These are phyloP conservation scores for Mus minutoides DNA, from an alignment of 2,797 vertebrate genomes.

Conservation along the genomic window DNA sequence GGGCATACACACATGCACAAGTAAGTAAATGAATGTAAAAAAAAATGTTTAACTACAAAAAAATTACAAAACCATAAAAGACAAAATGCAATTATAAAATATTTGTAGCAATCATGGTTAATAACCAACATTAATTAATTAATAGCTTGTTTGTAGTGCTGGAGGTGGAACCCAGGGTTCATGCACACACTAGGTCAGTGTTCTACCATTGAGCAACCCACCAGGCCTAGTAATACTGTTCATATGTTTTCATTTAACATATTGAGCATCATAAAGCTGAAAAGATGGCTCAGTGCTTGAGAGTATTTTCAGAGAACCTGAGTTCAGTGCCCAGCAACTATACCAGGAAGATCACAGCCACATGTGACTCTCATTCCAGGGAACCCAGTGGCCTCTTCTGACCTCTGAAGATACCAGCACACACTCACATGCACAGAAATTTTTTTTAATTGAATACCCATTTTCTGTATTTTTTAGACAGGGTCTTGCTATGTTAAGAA, in stretches of 20 bases:
- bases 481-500: not conserved
- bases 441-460: not conserved
- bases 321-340: not conserved
- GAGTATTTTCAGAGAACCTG: not conserved
- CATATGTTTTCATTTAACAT: not conserved
- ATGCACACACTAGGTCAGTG: not conserved
- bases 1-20: too few relatives aligned
- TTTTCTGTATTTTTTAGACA: not conserved
- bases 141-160: not conserved
- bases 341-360: not conserved
- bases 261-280: not conserved
- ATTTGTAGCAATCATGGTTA: not conserved
- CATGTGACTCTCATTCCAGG: not conserved
- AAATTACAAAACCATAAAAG: not conserved
- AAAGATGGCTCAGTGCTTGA: not conserved
- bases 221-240: not conserved
- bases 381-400: not conserved
- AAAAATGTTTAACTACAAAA: not conserved
- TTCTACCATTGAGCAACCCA: not conserved
- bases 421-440: not conserved
- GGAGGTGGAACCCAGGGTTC: not conserved
- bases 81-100: not conserved
- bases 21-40: not conserved
- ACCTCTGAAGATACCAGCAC: not conserved
- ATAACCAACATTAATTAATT: not conserved